Base-by-base conservation (phyloP, 2,888 invertebrate genomes). In the Calameuta filiformis region DNA sequence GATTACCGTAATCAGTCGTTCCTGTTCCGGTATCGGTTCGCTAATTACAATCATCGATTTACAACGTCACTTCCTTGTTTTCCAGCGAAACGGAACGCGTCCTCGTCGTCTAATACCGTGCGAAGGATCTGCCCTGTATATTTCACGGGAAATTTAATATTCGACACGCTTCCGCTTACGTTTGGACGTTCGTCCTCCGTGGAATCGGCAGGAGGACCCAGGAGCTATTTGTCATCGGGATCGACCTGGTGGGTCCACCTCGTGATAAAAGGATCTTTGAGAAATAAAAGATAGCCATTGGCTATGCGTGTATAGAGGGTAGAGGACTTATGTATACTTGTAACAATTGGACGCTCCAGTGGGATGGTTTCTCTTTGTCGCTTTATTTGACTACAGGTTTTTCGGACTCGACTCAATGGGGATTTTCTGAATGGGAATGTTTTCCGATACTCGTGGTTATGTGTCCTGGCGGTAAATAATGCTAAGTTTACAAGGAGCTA, bases 31-130 rank as follows among this genome's bases (percentile, higher is more conserved):
- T 85, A 79, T 79, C 76, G 74, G 69, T 69, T 35, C 31, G 35
- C 35, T 85, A 91, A 91, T 91, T 91, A 91, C 89, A 90, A 91
- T 91, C 90, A 91, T 91, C 90, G 90, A 90, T 90, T 89, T 83
- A 79, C 86, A 85, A 89, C 89, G 89, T 88, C 89, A 90, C 88
- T 91, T 90, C 89, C 90, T 89, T 85, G 88, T 89, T 89, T 87
- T 87, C 74, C 83, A 71, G 71, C 31, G 23, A 56, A 56, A 56
- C 56, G 56, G 56, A 56, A 56, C 56, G 56, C 56, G 56, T 23
- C n/a, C n/a, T n/a, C 4, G 33, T 33, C 23, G 56, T 23, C 56
- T 23, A 23, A 23, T 56, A 56, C 56, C 56, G 56, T 56, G 56
- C 56, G 56, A 56, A 56, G 56, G 56, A 56, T 56, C 56, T 56